Percentiles rank a stretch among this genome's conserved stretches.
Conservation (phyloP, 2,113 vertebrate species). For the Myrmophylax atrothorax region DNA sequence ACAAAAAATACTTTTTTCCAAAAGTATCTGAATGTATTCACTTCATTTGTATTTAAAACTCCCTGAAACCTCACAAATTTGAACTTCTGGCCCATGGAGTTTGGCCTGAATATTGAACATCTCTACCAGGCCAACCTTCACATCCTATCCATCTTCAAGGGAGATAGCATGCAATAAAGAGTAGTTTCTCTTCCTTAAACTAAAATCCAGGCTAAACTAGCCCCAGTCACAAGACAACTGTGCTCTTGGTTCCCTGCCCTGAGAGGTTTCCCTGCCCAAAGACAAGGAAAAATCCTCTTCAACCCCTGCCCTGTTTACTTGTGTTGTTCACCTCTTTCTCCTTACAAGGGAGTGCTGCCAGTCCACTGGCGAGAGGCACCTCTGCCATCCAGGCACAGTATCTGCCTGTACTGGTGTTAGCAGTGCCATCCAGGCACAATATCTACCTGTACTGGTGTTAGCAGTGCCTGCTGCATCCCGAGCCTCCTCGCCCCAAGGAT, state of each 20-base stretch:
- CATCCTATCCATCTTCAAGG: not conserved
- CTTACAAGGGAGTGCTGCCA: not conserved
- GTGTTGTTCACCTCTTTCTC: not conserved
- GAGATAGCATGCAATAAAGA: not conserved
- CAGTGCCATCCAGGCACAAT: too few relatives aligned
- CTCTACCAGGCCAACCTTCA: not conserved
- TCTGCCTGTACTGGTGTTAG: too few relatives aligned
- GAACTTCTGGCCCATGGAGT: not conserved
- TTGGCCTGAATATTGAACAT: not conserved
- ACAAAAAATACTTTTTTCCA: not conserved
- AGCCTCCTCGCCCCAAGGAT: not conserved
- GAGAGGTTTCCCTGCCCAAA: not conserved
- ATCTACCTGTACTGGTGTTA: too few relatives aligned
- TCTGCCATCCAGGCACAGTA: not conserved
- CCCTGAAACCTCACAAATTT: not conserved
- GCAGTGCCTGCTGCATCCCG: not conserved
- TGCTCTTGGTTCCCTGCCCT: not conserved
- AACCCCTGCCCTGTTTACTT: not conserved
- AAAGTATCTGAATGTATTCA: not conserved
- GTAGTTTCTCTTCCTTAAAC: not conserved
- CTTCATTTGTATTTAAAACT: not conserved
- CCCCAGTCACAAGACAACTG: not conserved
- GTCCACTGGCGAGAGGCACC: not conserved
- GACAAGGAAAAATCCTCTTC: not conserved
- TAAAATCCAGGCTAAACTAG: not conserved